phyloP scores from a whole-genome alignment of 2,797 vertebrate genomes.

The Gymnoscopelus microlampas region DNA sequence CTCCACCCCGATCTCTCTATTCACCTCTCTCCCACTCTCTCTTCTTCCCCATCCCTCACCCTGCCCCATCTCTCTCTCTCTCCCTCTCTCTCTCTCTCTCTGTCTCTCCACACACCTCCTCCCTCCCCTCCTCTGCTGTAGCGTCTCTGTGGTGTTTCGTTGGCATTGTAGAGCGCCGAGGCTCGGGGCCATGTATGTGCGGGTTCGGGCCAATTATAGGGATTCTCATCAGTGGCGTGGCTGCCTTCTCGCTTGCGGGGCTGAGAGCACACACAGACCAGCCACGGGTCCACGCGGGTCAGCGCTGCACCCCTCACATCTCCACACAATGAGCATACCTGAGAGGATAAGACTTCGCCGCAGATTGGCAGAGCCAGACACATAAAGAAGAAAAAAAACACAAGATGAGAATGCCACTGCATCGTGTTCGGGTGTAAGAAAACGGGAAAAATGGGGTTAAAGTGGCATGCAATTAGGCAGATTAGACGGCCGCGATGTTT shows the following conservation, averaged over 20 bases:
- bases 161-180: slow-evolving; percentile 72
- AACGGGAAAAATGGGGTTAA: no score
- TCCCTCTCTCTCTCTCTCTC: slow-evolving; percentile 15
- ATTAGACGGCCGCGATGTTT: no score
- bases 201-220: slow-evolving; percentile 81
- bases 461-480: no score
- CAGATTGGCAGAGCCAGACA: no score
- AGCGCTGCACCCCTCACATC: slow-evolving; percentile 70
- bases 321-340: slow-evolving; percentile 59
- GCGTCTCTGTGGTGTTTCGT: slow-evolving; percentile 51
- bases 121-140: slow-evolving; percentile 64
- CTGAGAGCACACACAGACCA: slow-evolving; percentile 70
- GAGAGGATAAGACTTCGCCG: not conserved
- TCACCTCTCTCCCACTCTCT: not conserved
- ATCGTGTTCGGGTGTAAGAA: no score
- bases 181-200: slow-evolving; percentile 73
- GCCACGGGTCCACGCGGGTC: slow-evolving; percentile 73
- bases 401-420: no score
- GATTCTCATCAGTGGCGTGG: slow-evolving; percentile 76
- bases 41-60: slow-evolving; percentile 1
- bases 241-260: slow-evolving; percentile 72
- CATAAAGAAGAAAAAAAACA: no score
- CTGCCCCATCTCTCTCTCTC: not conserved
- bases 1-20: not conserved
- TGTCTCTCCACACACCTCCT: slow-evolving; percentile 30